phyloP scores from a whole-genome alignment of 2,888 invertebrate genomes.

The Caenorhabditis macrosperma region DNA sequence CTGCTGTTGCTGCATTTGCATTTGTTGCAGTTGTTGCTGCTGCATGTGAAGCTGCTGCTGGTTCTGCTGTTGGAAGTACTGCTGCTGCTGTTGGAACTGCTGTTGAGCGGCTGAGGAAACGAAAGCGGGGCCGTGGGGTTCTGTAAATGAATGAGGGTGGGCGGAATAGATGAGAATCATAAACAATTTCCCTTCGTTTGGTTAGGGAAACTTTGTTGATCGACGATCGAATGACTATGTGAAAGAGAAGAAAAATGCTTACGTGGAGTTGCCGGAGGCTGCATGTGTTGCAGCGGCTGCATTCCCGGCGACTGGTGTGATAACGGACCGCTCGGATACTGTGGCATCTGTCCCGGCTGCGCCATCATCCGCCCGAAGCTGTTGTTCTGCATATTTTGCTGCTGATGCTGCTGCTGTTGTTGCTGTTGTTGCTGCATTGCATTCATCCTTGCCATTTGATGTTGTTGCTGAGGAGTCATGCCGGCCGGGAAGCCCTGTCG shows the following conservation, averaged over 20 bases:
- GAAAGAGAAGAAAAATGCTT: background rate
- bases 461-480: slow-evolving; percentile 25
- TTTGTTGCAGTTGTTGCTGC: slow-evolving; percentile 14
- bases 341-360: slow-evolving; percentile 4
- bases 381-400: slow-evolving; percentile 8
- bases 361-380: slow-evolving; percentile 18
- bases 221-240: background rate
- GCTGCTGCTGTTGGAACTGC: slow-evolving; percentile 24
- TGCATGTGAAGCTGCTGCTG: background rate
- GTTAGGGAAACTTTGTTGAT: too few relatives aligned
- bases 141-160: slow-evolving; percentile 11
- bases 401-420: too few relatives aligned
- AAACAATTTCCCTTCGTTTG: too few relatives aligned
- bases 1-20: slow-evolving; percentile 9
- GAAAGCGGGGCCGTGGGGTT: slow-evolving; percentile 23
- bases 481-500: slow-evolving; percentile 14
- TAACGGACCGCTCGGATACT: slow-evolving; percentile 8
- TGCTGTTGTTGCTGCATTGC: slow-evolving; percentile 28
- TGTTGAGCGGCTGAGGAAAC: slow-evolving; percentile 27
- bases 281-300: slow-evolving; percentile 20
- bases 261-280: slow-evolving; percentile 38
- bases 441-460: slow-evolving; percentile 13
- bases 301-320: background rate
- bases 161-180: too few relatives aligned
- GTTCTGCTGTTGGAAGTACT: background rate